These are phyloP conservation scores for Enteromius afrohamiltoni DNA, from an alignment of 2,797 vertebrate species.

Conservation along the genomic window DNA sequence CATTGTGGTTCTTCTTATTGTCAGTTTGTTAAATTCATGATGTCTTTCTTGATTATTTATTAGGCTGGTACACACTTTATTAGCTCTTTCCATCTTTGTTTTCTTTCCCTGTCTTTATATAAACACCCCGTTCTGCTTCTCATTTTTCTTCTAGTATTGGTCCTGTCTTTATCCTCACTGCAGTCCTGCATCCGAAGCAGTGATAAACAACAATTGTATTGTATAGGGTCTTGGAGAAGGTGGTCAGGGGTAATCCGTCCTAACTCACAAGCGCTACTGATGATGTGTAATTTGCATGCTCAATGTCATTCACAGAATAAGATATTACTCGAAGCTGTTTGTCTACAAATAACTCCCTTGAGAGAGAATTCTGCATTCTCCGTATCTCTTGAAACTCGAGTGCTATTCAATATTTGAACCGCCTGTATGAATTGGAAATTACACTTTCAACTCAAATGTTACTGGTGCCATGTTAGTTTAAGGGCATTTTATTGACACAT, in stretches of 20 bases:
- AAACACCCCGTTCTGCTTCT: slow-evolving; percentile 17
- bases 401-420: not conserved
- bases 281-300: not conserved
- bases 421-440: not conserved
- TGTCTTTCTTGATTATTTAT: slow-evolving; percentile 66
- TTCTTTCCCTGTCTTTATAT: slow-evolving; percentile 37
- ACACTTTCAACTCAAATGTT: not conserved
- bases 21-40: slow-evolving; percentile 62
- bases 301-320: not conserved
- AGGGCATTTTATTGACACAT: slow-evolving; percentile 15
- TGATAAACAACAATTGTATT: slow-evolving; percentile 36
- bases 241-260: not conserved
- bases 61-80: slow-evolving; percentile 68
- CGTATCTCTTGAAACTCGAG: not conserved
- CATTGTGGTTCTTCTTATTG: slow-evolving; percentile 26
- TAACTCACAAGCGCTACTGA: not conserved
- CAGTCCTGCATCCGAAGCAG: slow-evolving; percentile 53
- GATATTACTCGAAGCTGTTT: not conserved
- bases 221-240: not conserved
- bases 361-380: not conserved
- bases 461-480: slow-evolving; percentile 18
- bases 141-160: not conserved
- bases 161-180: slow-evolving; percentile 28
- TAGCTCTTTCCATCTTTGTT: slow-evolving; percentile 62
- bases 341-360: not conserved